These are phyloP conservation scores for Muscicapa comitata DNA, from an alignment of 2,797 vertebrate genomes.

Conservation along the genomic window DNA sequence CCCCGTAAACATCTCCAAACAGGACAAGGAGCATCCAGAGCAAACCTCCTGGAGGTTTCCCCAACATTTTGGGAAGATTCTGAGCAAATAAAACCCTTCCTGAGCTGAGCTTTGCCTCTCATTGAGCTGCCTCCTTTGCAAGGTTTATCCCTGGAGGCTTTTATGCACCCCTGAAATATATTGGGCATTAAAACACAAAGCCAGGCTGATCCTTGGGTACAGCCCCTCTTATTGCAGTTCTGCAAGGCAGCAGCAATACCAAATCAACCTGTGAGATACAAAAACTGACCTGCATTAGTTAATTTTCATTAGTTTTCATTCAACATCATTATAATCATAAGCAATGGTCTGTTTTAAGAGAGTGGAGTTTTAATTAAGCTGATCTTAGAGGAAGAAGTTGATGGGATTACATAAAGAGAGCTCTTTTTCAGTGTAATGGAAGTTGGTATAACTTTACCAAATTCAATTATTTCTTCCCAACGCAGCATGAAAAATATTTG, in stretches of 20 bases:
- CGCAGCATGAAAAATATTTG: slow-evolving; percentile 53
- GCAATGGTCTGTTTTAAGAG: slow-evolving; percentile 10
- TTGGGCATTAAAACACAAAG: background rate
- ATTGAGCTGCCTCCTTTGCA: background rate
- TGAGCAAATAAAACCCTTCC: background rate
- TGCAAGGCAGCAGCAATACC: background rate
- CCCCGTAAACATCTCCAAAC: background rate
- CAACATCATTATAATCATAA: slow-evolving; percentile 1
- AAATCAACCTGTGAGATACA: background rate
- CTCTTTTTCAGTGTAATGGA: background rate
- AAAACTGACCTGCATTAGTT: slow-evolving; percentile 11
- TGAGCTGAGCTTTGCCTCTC: background rate
- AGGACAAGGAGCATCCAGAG: background rate
- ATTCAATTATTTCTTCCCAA: slow-evolving; percentile 59
- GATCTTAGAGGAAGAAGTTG: slow-evolving; percentile 33
- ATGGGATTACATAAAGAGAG: slow-evolving; percentile 14
- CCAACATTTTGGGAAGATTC: background rate
- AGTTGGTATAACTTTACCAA: slow-evolving; percentile 37
- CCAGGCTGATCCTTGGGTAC: slow-evolving; percentile 25
- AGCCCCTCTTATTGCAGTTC: background rate
- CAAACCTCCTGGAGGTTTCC: background rate
- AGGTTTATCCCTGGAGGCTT: background rate
- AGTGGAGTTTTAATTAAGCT: slow-evolving; percentile 63
- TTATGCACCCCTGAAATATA: background rate
- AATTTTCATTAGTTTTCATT: background rate